Percentiles rank a stretch among this genome's conserved stretches.
Conservation (phyloP, 2,888 invertebrate species). For the Ophion slaviceki region DNA sequence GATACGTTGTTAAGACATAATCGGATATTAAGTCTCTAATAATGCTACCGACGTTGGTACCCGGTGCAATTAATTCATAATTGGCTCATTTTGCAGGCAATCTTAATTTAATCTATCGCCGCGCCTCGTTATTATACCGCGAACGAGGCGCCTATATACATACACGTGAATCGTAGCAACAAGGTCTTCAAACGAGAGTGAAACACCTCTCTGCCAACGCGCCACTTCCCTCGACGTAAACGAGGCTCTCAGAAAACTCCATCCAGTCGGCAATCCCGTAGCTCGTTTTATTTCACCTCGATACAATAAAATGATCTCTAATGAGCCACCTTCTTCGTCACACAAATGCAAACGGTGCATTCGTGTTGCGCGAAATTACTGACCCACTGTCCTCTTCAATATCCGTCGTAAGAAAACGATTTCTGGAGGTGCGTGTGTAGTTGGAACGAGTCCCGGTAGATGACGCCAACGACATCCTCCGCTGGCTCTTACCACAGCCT, state of each 20-base stretch:
- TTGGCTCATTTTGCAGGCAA: conserved; percentile 82
- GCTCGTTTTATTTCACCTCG: conserved; percentile 61
- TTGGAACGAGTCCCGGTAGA: conserved; percentile 74
- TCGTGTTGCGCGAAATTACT: conserved; percentile 33
- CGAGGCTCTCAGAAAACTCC: conserved; percentile 63
- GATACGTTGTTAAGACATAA: conserved; percentile 81
- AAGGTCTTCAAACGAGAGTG: conserved; percentile 55
- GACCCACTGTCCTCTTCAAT: conserved; percentile 46
- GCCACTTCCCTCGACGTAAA: conserved; percentile 59
- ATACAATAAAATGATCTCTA: conserved; percentile 39
- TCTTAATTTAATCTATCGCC: conserved; percentile 83
- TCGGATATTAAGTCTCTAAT: conserved; percentile 81
- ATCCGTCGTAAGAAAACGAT: conserved; percentile 43
- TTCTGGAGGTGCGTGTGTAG: conserved; percentile 62
- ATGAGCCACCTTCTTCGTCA: conserved; percentile 11
- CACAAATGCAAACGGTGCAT: conserved; percentile 27
- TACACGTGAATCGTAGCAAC: conserved; percentile 65
- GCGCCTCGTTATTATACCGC: conserved; percentile 76
- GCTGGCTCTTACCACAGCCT: conserved; percentile 21
- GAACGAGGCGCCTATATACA: conserved; percentile 74
- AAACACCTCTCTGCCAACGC: conserved; percentile 66
- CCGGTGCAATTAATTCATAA: conserved; percentile 82
- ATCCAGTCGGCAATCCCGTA: conserved; percentile 60
- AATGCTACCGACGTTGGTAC: conserved; percentile 77
- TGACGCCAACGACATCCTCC: conserved; percentile 72